Evolutionary conservation across 2,888 invertebrate species (phyloP), one percentile per base, ranked within the genome.

Genomic region (Seira ritae): DNA sequence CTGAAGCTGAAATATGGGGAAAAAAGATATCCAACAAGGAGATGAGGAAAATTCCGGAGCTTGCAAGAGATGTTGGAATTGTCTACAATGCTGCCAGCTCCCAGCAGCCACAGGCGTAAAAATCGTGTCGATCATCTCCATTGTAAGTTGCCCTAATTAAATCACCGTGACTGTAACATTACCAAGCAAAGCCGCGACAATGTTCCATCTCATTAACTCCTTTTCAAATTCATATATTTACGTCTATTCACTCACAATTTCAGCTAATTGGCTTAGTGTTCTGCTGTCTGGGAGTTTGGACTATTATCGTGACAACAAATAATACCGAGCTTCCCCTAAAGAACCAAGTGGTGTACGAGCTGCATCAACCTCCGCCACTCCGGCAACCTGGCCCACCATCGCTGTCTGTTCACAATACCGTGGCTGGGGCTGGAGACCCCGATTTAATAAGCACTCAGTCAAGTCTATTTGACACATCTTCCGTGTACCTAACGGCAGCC

Each of bases 271-370:
- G 86, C 12, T 81, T 86, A 22, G 75, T 84, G 8, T 84, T 85
- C 42, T 82, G 84, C 68, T 86, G 86, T 42, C 78, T 86, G 65
- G 85, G 86, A 10, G 86, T 86, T 0, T 86, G 86, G 86, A 85
- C 72, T 83, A 77, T 82, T n/a, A 85, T 86, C 4, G 86, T 86
- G 12, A 85, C 84, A 19, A 85, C 86, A 15, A 74, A 73, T 23
- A 86, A 86, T 67, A 71, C 69, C 23, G 86, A 85, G 46, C 78
- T 86, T 78, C 72, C 81, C 19, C 67, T 23, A 19, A 74, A 50
- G 68, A 74, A 76, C 24, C 85, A 85, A 82, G 75, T 85, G 24
- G 79, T 72, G 15, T 85, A 76, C 46, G 85, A 85, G 46, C 23
- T 76, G 17, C 67, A 17, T n/a, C 62, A 77, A 17, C 46, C 65